Base-by-base conservation (phyloP, 2,797 vertebrate species). In the Ceryle rudis region DNA sequence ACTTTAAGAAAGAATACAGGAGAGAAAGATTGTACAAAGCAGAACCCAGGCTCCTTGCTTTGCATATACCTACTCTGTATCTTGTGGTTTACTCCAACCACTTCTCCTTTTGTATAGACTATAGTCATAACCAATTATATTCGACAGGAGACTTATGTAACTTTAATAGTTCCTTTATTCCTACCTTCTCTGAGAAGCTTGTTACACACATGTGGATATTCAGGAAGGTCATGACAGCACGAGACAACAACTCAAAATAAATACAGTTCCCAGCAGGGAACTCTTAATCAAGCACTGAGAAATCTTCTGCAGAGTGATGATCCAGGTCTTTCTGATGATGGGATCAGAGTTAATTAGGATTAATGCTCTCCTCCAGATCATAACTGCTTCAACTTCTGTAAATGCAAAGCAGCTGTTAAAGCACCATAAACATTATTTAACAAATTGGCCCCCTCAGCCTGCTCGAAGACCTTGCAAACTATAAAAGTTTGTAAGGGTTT, bases 1-100 rank as follows among this genome's bases (percentile, higher is more conserved):
- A 71, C 25, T 91, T 86, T 55, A 67, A 35, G 52, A 61, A 44
- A 49, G 26, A 26, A 41, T 11, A 47, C 26, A 44, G 41, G 25
- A 26, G 31, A 60, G n/a, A 23, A 58, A 74, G 26, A 29, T 6
- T 4, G 3, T 61, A 54, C 6, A 33, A 41, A 84, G 42, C 19
- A 66, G 35, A 90, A 44, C 3, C 9, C 4, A 14, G 26, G 14
- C 22, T 85, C 20, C 7, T 65, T 75, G 6, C 15, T 29, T 74
- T 49, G 7, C 0, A 0, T 44, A 4, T n/a, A 31, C 37, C 17
- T 51, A 5, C 14, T 83, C 19, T 33, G 62, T 46, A 46, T 41
- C 31, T 31, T 83, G 28, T 2, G 0, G 22, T 55, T 71, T 64
- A 66, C 12, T 6, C 67, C 62, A 35, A 29, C 7, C 1, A 3